Percentiles rank a stretch among this genome's conserved stretches.
phyloP scores from a whole-genome alignment of 1,140 invertebrate genomes.

The Eurytemora carolleeae region DNA sequence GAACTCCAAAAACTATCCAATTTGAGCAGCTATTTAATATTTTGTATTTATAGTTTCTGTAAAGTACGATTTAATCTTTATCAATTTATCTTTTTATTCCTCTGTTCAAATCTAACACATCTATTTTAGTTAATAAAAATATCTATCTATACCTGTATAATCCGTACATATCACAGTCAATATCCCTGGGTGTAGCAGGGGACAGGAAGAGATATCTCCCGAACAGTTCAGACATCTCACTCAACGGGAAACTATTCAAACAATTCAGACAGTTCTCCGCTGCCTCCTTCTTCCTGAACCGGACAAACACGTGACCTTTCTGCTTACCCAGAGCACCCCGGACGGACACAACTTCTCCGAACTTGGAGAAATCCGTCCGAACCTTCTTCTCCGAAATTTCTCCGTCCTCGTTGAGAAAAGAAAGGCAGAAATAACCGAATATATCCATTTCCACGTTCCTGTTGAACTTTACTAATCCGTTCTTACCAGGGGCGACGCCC shows the following conservation, averaged over 20 bases:
- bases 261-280: slow-evolving; percentile 15
- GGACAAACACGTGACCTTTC: slow-evolving; percentile 15
- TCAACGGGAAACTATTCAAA: slow-evolving; percentile 11
- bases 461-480: slow-evolving; percentile 10
- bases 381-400: slow-evolving; percentile 15
- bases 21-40: too few species aligned
- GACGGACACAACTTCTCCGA: slow-evolving; percentile 13
- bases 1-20: too few species aligned
- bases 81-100: too few species aligned
- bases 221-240: slow-evolving; percentile 15
- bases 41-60: too few species aligned
- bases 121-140: too few species aligned
- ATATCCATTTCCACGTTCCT: slow-evolving; percentile 12
- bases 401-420: slow-evolving; percentile 14
- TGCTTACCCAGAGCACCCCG: slow-evolving; percentile 13
- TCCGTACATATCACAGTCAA: slow-evolving; percentile 16
- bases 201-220: slow-evolving; percentile 11
- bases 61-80: too few species aligned
- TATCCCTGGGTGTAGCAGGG: slow-evolving; percentile 13
- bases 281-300: slow-evolving; percentile 11
- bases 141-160: slow-evolving; percentile 5
- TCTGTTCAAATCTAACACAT: too few species aligned
- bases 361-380: slow-evolving; percentile 12
- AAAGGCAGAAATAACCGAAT: slow-evolving; percentile 13
- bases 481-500: neutral